Conservation (phyloP, 1,140 invertebrate genomes). For the Stegodyphus dumicola region DNA sequence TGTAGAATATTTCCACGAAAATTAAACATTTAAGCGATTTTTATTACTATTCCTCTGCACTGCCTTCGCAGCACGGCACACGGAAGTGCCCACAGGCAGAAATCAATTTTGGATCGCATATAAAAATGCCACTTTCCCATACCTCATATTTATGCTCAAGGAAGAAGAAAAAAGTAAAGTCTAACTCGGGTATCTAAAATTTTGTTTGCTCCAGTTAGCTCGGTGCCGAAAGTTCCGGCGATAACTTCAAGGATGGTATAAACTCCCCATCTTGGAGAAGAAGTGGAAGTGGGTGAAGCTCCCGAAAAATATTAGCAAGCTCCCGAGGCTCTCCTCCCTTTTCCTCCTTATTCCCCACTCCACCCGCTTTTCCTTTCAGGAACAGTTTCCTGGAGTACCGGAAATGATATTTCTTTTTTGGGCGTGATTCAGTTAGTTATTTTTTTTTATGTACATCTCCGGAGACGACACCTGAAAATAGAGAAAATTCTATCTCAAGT, state of each 20-base stretch:
- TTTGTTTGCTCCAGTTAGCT: conserved; percentile 40
- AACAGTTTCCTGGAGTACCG: conserved; percentile 25
- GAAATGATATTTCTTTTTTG: conserved; percentile 32
- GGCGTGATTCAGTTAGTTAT: neutral
- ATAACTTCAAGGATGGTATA: conserved; percentile 15
- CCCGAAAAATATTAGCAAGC: conserved; percentile 21
- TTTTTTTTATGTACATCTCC: neutral
- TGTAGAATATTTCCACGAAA: no score
- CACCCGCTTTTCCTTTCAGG: neutral
- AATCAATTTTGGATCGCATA: neutral
- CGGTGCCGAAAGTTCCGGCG: conserved; percentile 11
- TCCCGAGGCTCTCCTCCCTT: no score
- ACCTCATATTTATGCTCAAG: conserved; percentile 11
- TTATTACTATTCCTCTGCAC: no score
- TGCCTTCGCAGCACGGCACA: no score
- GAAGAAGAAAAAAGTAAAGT: conserved; percentile 2
- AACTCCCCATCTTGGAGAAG: neutral
- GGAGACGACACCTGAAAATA: neutral
- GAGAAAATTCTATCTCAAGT: conserved; percentile 21
- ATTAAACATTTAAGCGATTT: no score
- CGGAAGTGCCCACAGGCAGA: neutral
- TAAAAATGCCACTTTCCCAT: conserved; percentile 3
- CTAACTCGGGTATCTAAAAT: conserved; percentile 16
- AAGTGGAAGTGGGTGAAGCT: neutral
- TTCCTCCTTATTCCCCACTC: no score